Evolutionary conservation across 2,888 invertebrate species (phyloP), one percentile per base, ranked within the genome.

Genomic region (Tryphoninae sp.): DNA sequence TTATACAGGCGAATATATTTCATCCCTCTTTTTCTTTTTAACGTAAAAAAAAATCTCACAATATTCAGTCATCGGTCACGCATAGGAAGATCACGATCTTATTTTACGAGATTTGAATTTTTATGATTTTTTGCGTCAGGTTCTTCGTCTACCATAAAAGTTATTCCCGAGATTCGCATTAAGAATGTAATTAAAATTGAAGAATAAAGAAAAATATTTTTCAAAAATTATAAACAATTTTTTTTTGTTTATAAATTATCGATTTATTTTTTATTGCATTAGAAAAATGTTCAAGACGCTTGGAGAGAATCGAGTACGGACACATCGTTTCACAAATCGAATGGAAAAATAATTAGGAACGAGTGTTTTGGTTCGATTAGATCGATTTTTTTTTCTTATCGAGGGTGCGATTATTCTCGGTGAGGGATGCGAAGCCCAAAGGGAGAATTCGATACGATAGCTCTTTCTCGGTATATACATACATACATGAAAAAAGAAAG

Each of bases 341-440:
- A 86, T 85, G 85, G 72, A 85, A 87, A 87, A 88, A 87, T 87
- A 87, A 87, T 84, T 86, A 87, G 84, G 76, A 82, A 78, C 85
- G 86, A 89, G 89, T 90, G 90, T 90, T 90, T 89, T 89, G 86
- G 87, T 90, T 90, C 89, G 89, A 89, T 90, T 90, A 89, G 86
- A 86, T 89, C 87, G 88, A 89, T 90, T 88, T 89, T 88, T 88
- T 86, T 86, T 88, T 86, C 6, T 81, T 72, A 64, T 67, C 45
- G 67, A 53, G 55, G 33, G 62, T 71, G 3, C 1, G 89, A 89
- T 89, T 88, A 87, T 88, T 86, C 86, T 87, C 49, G 23, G 71
- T 23, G 45, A 71, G 78, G 75, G 75, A 45, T 69, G 64, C 72
- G 74, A 78, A 76, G 68, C 76, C 59, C 42, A 45, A 23, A 59